A percentile compares a stretch with the other conserved stretches of the same genome.
Evolutionary conservation across 2,888 invertebrate genomes (phyloP).

Genomic region (Athripsodes cinereus): DNA sequence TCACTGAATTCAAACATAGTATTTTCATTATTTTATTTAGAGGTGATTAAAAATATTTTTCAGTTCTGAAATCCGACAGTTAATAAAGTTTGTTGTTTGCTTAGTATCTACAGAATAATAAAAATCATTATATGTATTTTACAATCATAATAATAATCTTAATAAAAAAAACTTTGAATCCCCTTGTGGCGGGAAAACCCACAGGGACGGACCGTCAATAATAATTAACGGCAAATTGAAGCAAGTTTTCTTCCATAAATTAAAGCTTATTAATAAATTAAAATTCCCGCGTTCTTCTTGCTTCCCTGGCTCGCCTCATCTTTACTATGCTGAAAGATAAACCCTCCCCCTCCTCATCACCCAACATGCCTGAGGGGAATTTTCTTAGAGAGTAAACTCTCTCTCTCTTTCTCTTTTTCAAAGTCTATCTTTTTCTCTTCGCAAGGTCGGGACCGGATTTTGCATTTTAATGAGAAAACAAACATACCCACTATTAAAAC

Average conservation of each 20-base stretch:
- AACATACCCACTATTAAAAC: not conserved
- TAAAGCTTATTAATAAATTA: slow-evolving; percentile 22
- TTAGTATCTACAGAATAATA: no score
- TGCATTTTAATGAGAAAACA: not conserved
- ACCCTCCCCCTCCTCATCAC: not conserved
- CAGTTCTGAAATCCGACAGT: no score
- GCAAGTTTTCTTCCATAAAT: slow-evolving; percentile 19
- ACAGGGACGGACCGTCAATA: slow-evolving; percentile 17
- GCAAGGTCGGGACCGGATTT: not conserved
- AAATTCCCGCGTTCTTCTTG: slow-evolving; percentile 9
- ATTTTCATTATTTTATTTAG: no score
- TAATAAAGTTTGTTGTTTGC: no score
- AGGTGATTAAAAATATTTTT: no score
- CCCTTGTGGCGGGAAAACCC: slow-evolving; percentile 12
- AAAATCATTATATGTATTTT: no score
- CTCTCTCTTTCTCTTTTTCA: no score
- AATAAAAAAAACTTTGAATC: slow-evolving; percentile 14
- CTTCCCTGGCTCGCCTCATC: not conserved
- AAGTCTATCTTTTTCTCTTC: no score
- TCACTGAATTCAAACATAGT: no score
- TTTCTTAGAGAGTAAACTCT: not conserved
- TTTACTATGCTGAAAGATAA: not conserved
- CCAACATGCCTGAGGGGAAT: not conserved
- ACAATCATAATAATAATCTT: slow-evolving; percentile 1
- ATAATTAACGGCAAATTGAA: slow-evolving; percentile 16